Conservation (phyloP, 2,113 vertebrate genomes). For the Epinephelus cyanopodus region DNA sequence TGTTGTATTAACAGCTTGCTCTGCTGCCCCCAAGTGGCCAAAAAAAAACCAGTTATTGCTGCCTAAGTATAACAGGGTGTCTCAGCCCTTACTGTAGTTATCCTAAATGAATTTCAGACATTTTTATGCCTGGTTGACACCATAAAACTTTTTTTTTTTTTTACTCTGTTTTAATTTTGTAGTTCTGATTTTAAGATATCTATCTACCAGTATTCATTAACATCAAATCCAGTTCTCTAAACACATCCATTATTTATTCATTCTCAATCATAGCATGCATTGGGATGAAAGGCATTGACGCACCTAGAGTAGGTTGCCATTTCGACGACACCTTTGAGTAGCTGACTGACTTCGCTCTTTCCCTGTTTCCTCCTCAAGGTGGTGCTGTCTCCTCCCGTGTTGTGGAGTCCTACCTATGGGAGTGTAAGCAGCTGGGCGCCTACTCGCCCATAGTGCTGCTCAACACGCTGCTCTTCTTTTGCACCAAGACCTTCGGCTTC, state of each 20-base stretch:
- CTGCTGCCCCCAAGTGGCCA: background rate
- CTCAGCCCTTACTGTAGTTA: background rate
- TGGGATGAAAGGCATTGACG: background rate
- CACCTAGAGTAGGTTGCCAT: background rate
- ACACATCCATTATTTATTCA: background rate
- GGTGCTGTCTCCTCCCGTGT: constrained; percentile 70
- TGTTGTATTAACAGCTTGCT: background rate
- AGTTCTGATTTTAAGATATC: background rate
- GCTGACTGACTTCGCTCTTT: background rate
- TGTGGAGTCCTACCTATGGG: constrained; percentile 94
- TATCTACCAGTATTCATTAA: background rate
- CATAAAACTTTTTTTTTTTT: background rate
- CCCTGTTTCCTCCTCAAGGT: constrained; percentile 31
- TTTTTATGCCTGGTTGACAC: background rate
- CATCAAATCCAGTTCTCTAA: background rate
- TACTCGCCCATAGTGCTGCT: constrained; percentile 96
- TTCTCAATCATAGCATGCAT: background rate
- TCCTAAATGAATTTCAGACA: background rate
- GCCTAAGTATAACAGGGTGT: background rate
- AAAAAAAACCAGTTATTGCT: too few species aligned
- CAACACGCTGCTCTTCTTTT: constrained; percentile 98
- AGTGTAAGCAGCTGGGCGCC: constrained; percentile 97
- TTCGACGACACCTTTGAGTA: background rate
- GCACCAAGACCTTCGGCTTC: constrained; percentile 93
- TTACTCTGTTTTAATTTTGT: background rate